phyloP scores from a whole-genome alignment of 2,888 invertebrate genomes.

The Euplagia quadripunctaria region DNA sequence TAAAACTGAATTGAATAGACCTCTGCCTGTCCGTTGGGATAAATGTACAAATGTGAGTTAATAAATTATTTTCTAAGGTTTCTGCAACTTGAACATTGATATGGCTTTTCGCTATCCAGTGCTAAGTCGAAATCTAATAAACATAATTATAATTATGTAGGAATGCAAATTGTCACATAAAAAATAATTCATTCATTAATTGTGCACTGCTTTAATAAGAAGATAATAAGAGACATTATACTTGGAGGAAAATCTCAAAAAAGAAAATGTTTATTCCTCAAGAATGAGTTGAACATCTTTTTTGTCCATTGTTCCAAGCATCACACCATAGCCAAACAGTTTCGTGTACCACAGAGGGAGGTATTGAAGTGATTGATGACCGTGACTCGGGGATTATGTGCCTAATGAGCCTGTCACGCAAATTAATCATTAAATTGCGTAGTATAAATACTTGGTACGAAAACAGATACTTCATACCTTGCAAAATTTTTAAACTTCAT shows the following conservation, averaged over 20 bases:
- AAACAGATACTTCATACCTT: neutral
- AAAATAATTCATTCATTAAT: neutral
- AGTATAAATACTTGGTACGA: neutral
- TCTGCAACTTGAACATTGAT: neutral
- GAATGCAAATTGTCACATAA: neutral
- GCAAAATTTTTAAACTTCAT: neutral
- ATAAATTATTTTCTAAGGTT: too few relatives aligned
- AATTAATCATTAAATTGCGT: conserved; percentile 19
- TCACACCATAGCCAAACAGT: neutral
- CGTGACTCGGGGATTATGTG: conserved; percentile 24
- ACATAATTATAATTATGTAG: neutral
- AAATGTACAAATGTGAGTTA: too few relatives aligned
- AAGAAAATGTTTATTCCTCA: neutral
- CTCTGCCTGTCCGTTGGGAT: too few relatives aligned
- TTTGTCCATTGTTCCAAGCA: neutral
- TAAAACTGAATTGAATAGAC: too few relatives aligned
- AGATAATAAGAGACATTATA: neutral
- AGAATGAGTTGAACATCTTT: neutral
- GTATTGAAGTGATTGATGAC: conserved; percentile 31
- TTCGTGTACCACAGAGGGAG: conserved; percentile 26
- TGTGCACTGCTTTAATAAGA: neutral
- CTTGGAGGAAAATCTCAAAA: neutral
- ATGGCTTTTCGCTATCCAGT: neutral
- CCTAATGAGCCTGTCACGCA: conserved; percentile 27
- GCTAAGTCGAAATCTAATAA: neutral